Percentiles rank a stretch among this genome's conserved stretches.
Evolutionary conservation across 2,797 vertebrate genomes (phyloP).

Genomic region (Intellagama lesueurii): DNA sequence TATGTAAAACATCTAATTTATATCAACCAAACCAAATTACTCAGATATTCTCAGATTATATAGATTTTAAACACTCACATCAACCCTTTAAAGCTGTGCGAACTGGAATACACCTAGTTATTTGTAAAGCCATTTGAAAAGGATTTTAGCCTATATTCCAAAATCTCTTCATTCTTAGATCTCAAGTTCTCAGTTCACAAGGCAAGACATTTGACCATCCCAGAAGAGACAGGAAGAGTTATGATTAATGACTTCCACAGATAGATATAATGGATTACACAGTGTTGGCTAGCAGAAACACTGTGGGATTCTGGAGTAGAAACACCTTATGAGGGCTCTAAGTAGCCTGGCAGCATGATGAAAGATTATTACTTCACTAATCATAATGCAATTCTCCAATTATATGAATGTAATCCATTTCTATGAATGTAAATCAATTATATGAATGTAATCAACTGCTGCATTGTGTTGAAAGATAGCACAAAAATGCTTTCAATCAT

Average conservation of each 20-base stretch:
- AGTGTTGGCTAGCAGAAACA: background rate
- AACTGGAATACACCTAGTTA: background rate
- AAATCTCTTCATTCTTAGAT: background rate
- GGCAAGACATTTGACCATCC: background rate
- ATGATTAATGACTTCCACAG: background rate
- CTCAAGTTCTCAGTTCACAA: background rate
- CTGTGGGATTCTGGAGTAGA: background rate
- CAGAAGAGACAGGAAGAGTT: background rate
- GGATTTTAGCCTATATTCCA: background rate
- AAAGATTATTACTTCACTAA: too few species aligned
- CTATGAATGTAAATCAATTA: too few species aligned
- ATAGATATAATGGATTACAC: background rate
- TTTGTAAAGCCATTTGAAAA: conserved; percentile 2
- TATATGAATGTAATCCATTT: too few species aligned
- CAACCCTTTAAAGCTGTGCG: background rate
- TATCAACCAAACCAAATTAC: too few species aligned
- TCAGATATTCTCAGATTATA: too few species aligned
- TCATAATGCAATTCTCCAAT: too few species aligned
- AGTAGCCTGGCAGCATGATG: background rate
- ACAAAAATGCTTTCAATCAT: too few species aligned
- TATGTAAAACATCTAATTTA: background rate
- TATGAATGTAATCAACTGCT: too few species aligned
- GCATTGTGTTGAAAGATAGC: too few species aligned
- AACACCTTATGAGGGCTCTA: background rate
- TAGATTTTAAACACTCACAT: background rate